Conservation (phyloP, 2,113 vertebrate species). For the Rhegmatorhina hoffmannsi region DNA sequence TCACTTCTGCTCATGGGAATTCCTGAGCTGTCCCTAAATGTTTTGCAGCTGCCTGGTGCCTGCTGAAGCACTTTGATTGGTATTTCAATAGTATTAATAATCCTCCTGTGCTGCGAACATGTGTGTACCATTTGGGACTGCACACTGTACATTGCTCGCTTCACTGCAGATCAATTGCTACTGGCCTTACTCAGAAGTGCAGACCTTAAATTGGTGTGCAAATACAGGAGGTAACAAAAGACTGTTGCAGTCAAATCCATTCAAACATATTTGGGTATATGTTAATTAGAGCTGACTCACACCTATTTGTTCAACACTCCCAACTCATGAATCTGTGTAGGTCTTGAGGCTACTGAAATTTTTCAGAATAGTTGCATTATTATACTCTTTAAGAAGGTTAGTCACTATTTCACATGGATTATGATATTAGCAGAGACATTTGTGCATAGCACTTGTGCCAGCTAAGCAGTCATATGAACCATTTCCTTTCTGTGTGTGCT, state of each 20-base stretch:
- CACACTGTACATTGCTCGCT: not conserved
- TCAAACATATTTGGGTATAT: not conserved
- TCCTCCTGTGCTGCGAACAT: slow-evolving; percentile 26
- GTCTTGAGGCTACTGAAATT: not conserved
- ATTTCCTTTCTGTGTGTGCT: not conserved
- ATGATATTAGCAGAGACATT: slow-evolving; percentile 7
- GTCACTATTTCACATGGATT: slow-evolving; percentile 7
- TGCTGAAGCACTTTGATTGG: slow-evolving; percentile 22
- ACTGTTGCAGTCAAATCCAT: not conserved
- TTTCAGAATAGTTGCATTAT: not conserved
- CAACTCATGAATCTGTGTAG: not conserved
- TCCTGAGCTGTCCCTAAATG: slow-evolving; percentile 57
- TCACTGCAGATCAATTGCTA: slow-evolving; percentile 21
- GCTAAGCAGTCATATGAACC: slow-evolving; percentile 11
- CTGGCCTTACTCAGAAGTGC: slow-evolving; percentile 29
- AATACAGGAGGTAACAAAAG: not conserved
- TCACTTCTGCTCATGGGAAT: slow-evolving; percentile 51
- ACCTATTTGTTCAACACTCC: not conserved
- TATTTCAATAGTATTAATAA: slow-evolving; percentile 42
- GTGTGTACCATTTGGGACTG: slow-evolving; percentile 46
- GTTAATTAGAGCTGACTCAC: slow-evolving; percentile 13
- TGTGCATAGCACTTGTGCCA: not conserved
- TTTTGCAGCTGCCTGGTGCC: slow-evolving; percentile 53
- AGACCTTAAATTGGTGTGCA: slow-evolving; percentile 26
- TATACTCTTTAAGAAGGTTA: not conserved